These are phyloP conservation scores for Acanthaster planci DNA, from an alignment of 35 echinoderm and acorn worm genomes.

Conservation along the genomic window DNA sequence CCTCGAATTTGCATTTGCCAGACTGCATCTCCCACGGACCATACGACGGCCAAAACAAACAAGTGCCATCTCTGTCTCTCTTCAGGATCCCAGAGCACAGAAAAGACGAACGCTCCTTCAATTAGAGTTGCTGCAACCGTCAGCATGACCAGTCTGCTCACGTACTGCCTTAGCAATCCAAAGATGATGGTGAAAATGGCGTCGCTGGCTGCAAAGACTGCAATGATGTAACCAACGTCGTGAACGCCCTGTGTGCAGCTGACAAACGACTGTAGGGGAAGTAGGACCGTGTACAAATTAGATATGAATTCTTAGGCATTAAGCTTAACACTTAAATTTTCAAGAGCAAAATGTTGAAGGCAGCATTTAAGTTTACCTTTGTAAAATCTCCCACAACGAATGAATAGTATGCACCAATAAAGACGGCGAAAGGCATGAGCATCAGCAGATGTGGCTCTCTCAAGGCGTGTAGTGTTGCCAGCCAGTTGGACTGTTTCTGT, in stretches of 20 bases:
- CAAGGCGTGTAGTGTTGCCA: slow-evolving; percentile 36
- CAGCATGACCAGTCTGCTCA: slow-evolving; percentile 48
- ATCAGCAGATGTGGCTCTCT: slow-evolving; percentile 27
- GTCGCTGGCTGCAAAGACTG: slow-evolving; percentile 46
- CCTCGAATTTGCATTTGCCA: slow-evolving; percentile 69
- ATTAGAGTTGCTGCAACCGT: slow-evolving; percentile 25
- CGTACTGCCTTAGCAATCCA: slow-evolving; percentile 48
- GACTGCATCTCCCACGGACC: slow-evolving; percentile 69
- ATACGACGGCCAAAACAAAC: slow-evolving; percentile 48
- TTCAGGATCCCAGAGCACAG: slow-evolving; percentile 43
- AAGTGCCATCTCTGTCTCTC: slow-evolving; percentile 20
- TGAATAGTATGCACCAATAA: slow-evolving; percentile 53
- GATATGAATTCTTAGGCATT: neutral
- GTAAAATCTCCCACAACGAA: slow-evolving; percentile 71
- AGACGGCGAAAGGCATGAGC: slow-evolving; percentile 59
- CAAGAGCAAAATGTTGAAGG: neutral
- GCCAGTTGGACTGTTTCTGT: neutral
- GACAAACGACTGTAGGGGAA: slow-evolving; percentile 55
- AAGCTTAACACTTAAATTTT: neutral
- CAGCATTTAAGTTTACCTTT: slow-evolving; percentile 36
- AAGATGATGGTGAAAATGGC: slow-evolving; percentile 32
- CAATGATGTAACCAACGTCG: slow-evolving; percentile 53
- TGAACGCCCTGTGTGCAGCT: slow-evolving; percentile 54
- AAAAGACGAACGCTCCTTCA: slow-evolving; percentile 17
- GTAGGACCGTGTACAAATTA: neutral